phyloP scores from a whole-genome alignment of 37 sponge, comb jelly and placozoan genomes.

The Corticium candelabrum region DNA sequence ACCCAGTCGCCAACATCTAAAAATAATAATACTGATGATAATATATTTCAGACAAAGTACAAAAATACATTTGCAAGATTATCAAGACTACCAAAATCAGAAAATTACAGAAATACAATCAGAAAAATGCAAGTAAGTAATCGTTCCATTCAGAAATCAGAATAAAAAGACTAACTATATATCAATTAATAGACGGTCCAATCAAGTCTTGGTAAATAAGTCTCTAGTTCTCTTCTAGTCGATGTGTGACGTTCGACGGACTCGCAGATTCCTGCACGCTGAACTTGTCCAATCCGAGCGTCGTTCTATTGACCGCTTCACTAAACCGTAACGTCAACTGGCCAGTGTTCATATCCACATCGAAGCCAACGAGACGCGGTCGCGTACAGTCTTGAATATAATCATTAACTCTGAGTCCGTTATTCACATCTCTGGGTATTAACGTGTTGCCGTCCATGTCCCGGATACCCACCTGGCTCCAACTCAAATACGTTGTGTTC shows the following conservation, averaged over 20 bases:
- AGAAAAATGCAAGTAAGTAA: no score
- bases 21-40: no score
- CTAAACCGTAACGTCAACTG: conserved; percentile 42
- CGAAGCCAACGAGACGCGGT: conserved; percentile 51
- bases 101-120: no score
- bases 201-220: no score
- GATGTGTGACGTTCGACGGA: not conserved
- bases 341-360: conserved; percentile 60
- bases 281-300: not conserved
- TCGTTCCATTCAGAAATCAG: no score
- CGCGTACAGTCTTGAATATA: conserved; percentile 46
- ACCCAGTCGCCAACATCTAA: no score
- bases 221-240: not conserved
- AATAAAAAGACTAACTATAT: no score
- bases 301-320: conserved; percentile 41
- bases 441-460: conserved; percentile 55
- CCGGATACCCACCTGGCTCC: conserved; percentile 19
- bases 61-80: no score
- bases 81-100: no score
- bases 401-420: conserved; percentile 25
- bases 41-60: no score
- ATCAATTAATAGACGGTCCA: no score
- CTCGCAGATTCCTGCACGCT: not conserved
- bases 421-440: conserved; percentile 13
- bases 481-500: conserved; percentile 38